These are phyloP conservation scores for Cyclura pinguis DNA, from an alignment of 2,797 vertebrate species.

Conservation along the genomic window DNA sequence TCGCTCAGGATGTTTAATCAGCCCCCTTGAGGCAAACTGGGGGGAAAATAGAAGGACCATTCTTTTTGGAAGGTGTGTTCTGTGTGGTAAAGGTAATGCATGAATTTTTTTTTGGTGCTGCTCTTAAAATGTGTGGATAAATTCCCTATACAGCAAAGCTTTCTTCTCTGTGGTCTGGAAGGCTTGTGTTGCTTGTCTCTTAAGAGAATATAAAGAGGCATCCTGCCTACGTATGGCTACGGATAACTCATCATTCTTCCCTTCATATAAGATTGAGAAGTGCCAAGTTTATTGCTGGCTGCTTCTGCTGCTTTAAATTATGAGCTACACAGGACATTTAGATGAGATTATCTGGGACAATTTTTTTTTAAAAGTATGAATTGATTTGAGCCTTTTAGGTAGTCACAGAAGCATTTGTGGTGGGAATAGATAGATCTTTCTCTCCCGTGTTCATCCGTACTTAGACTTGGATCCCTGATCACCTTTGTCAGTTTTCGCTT, in stretches of 20 bases:
- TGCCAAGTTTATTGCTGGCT: conserved; percentile 50
- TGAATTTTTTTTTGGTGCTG: conserved; percentile 51
- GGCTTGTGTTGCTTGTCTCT: conserved; percentile 42
- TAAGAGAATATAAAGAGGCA: conserved; percentile 32
- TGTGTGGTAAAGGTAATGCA: neutral
- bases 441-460: neutral
- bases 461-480: neutral
- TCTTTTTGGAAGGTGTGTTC: conserved; percentile 45
- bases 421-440: conserved; percentile 18
- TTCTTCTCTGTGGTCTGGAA: conserved; percentile 46
- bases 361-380: conserved; percentile 18
- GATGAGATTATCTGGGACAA: conserved; percentile 46
- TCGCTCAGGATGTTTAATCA: conserved; percentile 66
- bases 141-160: conserved; percentile 52
- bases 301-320: conserved; percentile 39
- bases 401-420: neutral
- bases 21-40: conserved; percentile 39
- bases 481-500: neutral
- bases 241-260: conserved; percentile 54
- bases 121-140: neutral
- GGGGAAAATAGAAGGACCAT: neutral
- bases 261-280: conserved; percentile 44
- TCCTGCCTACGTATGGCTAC: conserved; percentile 31
- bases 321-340: conserved; percentile 46
- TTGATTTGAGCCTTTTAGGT: neutral